Evolutionary conservation across 2,797 vertebrate species (phyloP).

Genomic region (Amblyopsis hoosieri): DNA sequence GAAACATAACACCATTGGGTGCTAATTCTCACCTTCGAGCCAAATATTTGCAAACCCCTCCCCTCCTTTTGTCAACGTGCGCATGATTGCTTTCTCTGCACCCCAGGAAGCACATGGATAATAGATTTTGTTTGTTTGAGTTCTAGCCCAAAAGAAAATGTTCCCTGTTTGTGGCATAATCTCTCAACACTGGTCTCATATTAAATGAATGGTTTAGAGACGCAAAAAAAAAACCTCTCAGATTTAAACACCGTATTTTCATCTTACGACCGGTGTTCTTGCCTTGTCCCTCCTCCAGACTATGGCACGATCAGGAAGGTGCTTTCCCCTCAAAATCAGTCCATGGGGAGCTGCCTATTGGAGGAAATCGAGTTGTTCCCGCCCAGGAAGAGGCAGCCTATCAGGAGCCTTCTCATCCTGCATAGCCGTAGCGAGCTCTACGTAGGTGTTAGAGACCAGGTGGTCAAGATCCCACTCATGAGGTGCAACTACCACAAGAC

Average conservation of each 20-base stretch:
- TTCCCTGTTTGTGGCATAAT: neutral
- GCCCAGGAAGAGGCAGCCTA: conserved; percentile 80
- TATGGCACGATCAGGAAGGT: conserved; percentile 96
- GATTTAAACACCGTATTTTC: neutral
- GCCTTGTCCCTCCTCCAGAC: conserved; percentile 72
- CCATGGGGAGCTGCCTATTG: conserved; percentile 87
- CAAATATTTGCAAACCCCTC: conserved; percentile 56
- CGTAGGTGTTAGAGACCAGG: conserved; percentile 90
- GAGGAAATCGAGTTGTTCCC: conserved; percentile 94
- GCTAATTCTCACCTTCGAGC: conserved; percentile 43
- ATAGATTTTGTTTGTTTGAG: conserved; percentile 69
- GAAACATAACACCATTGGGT: conserved; percentile 37
- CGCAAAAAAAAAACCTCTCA: too few species aligned
- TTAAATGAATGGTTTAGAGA: neutral
- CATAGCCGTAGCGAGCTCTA: conserved; percentile 94
- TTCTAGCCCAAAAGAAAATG: conserved; percentile 14
- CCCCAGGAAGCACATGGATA: conserved; percentile 61
- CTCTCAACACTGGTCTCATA: neutral
- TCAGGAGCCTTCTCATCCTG: conserved; percentile 90
- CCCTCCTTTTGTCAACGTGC: conserved; percentile 33
- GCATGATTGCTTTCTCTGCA: conserved; percentile 64
- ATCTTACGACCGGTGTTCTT: conserved; percentile 18
- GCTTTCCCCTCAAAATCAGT: conserved; percentile 89
- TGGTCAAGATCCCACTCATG: conserved; percentile 94
- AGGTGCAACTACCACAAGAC: conserved; percentile 91